Base-by-base conservation (phyloP, 2,797 vertebrate species). In the Nothura maculosa region DNA sequence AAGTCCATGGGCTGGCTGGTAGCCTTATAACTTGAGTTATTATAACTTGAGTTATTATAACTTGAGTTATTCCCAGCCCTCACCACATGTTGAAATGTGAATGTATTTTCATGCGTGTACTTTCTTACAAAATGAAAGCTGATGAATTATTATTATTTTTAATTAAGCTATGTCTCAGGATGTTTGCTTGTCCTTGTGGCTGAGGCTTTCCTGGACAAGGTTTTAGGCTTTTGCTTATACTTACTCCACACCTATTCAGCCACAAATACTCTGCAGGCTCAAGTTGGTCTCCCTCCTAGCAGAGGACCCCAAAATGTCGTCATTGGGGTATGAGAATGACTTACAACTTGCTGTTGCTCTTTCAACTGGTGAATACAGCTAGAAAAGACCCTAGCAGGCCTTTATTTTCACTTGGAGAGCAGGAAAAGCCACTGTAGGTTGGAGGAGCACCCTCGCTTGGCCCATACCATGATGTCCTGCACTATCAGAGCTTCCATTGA, bases 311-410 rank as follows among this genome's bases (percentile, higher is more conserved):
- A 19, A 72, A 67, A 70, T 75, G 43, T 55, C 61, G 18, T 45
- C 27, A 70, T 55, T 66, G 28, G 11, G 30, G 12, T 30, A 69
- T 0, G 0, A 27, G 25, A 64, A 43, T 34, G 12, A 28, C 12
- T 81, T 87, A n/a, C 5, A 47, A 58, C 43, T 47, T 62, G 22
- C 30, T 58, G n/a, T 19, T 40, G 28, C 60, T 87, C 76, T 48
- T 85, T 81, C 87, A 55, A 18, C 25, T 22, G 34, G 17, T 13
- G 54, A 66, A 66, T 63, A 73, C 11, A 15, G 52, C 12, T 9
- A 62, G 45, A 25, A 54, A 34, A 27, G 15, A 6, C 28, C 57
- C 55, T 68, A 18, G 89, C 81, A 68, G 9, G 16, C 10, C 20
- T 48, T 69, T 81, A 19, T 69, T 78, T 89, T 81, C 2, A 42